A percentile compares a stretch with the other conserved stretches of the same genome.
These are phyloP conservation scores for Leptinotarsa lineolata DNA, from an alignment of 1,140 invertebrate genomes.

Conservation along the genomic window DNA sequence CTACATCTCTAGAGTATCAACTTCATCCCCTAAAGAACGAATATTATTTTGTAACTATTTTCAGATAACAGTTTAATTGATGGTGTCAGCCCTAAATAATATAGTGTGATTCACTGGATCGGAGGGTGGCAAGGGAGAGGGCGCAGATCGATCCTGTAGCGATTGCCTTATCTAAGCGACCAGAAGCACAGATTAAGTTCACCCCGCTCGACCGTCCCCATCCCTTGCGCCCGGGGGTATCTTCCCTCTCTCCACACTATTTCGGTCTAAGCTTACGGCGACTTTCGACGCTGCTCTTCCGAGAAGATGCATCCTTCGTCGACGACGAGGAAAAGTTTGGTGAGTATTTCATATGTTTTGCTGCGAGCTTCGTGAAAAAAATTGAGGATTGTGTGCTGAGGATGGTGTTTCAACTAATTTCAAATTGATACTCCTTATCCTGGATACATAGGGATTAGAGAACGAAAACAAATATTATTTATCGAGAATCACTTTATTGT, in stretches of 20 bases:
- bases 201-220: constrained; percentile 35
- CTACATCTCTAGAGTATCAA: background rate
- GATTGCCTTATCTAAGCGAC: constrained; percentile 57
- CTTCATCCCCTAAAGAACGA: background rate
- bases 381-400: too few species aligned
- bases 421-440: too few species aligned
- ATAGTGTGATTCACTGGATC: constrained; percentile 49
- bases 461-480: too few species aligned
- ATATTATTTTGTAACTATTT: constrained; percentile 52
- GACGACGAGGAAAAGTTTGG: too few species aligned
- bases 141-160: constrained; percentile 46
- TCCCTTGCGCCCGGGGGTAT: constrained; percentile 15
- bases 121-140: constrained; percentile 30
- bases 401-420: too few species aligned
- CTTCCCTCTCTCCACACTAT: background rate
- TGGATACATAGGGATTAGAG: too few species aligned
- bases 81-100: constrained; percentile 54
- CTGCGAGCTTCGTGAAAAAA: too few species aligned
- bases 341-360: too few species aligned
- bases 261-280: constrained; percentile 7
- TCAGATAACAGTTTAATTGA: constrained; percentile 55
- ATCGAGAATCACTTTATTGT: too few species aligned
- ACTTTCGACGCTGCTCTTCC: constrained; percentile 8
- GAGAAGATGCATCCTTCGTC: background rate
- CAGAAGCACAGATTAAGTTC: constrained; percentile 56